A percentile compares a stretch with the other conserved stretches of the same genome.
These are phyloP conservation scores for Nephrotoma appendiculata DNA, from an alignment of 2,888 invertebrate genomes.

Conservation along the genomic window DNA sequence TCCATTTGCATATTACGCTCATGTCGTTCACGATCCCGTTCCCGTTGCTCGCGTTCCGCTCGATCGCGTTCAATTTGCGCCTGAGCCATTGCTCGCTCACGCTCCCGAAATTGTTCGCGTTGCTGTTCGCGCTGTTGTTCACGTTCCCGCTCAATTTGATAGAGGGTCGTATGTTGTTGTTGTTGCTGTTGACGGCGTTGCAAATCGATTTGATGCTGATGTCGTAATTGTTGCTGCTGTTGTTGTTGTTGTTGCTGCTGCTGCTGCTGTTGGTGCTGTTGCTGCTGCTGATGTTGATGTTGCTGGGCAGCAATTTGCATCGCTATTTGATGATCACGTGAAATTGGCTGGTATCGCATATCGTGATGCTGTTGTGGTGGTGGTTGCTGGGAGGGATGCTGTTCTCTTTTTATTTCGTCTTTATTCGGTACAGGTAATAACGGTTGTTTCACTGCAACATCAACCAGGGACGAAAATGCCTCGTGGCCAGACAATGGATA, in stretches of 20 bases:
- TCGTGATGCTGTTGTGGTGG: constrained; percentile 26
- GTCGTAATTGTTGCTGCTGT: constrained; percentile 16
- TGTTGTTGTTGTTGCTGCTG: constrained; percentile 26
- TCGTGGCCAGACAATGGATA: constrained; percentile 47
- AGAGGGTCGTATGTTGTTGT: constrained; percentile 18
- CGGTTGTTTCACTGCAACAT: constrained; percentile 83
- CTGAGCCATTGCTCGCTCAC: constrained; percentile 21
- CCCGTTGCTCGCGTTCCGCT: constrained; percentile 20
- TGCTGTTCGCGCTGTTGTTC: constrained; percentile 15
- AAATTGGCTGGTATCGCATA: constrained; percentile 33
- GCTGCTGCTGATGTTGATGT: constrained; percentile 15
- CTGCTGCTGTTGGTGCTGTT: constrained; percentile 33
- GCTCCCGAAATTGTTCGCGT: constrained; percentile 22
- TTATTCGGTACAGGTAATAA: constrained; percentile 66
- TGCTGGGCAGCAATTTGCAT: constrained; percentile 34
- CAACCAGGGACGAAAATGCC: constrained; percentile 75
- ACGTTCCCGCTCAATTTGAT: constrained; percentile 26
- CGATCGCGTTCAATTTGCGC: constrained; percentile 22
- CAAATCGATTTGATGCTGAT: neutral
- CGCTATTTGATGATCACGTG: constrained; percentile 34
- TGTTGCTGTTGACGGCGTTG: constrained; percentile 19
- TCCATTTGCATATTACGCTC: constrained; percentile 23
- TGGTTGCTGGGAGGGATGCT: neutral
- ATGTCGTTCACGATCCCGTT: constrained; percentile 27
- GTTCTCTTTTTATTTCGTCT: constrained; percentile 19